phyloP scores from a whole-genome alignment of 1,140 invertebrate species.

The Cataglyphis hispanica region DNA sequence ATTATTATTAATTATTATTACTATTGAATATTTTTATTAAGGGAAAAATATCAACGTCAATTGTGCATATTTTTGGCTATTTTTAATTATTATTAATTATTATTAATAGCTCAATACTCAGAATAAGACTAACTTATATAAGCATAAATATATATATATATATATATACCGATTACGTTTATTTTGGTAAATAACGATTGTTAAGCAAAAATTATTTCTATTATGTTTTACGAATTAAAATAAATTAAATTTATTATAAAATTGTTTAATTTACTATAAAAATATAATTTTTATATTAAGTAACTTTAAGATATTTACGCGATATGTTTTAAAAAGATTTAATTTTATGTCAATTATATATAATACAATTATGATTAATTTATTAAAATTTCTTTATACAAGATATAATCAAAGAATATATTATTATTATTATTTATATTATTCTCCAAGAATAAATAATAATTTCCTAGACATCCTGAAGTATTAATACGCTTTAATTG shows the following conservation, averaged over 20 bases:
- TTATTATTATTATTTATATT: no score
- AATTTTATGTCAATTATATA: constrained; percentile 10
- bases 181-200: constrained; percentile 22
- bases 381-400: constrained; percentile 33
- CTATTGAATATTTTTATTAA: constrained; percentile 17
- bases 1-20: constrained; percentile 26
- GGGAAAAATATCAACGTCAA: not conserved
- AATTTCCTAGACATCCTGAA: not conserved
- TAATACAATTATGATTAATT: constrained; percentile 44
- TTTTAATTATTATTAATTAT: constrained; percentile 32
- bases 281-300: constrained; percentile 30
- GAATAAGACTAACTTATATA: constrained; percentile 45
- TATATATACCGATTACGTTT: constrained; percentile 36
- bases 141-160: not conserved
- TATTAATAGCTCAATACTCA: constrained; percentile 46
- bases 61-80: not conserved
- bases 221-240: constrained; percentile 8
- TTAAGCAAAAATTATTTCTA: constrained; percentile 31
- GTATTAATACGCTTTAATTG: constrained; percentile 8
- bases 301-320: constrained; percentile 1
- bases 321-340: constrained; percentile 1
- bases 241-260: constrained; percentile 25
- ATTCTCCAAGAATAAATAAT: constrained; percentile 9
- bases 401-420: no score
- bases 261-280: constrained; percentile 2